Conservation (phyloP, 2,113 vertebrate genomes). For the Platysternon megacephalum region DNA sequence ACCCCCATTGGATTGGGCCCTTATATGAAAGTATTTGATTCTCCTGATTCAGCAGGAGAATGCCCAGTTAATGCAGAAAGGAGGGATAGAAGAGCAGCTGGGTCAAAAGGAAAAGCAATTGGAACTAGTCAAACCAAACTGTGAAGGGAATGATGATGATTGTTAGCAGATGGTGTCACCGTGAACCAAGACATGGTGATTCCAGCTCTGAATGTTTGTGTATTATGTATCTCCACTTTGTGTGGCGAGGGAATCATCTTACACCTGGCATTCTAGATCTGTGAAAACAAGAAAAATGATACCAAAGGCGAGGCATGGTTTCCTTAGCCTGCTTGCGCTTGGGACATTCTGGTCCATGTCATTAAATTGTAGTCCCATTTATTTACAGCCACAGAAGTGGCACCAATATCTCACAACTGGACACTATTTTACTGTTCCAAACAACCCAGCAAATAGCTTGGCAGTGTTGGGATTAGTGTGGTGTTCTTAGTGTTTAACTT, state of each 20-base stretch:
- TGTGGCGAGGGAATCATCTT: neutral
- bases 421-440: neutral
- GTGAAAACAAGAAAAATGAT: neutral
- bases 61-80: neutral
- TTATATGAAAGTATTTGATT: neutral
- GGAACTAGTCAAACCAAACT: neutral
- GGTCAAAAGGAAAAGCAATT: neutral
- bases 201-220: neutral
- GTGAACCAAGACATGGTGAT: neutral
- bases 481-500: rapidly evolving
- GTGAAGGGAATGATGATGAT: neutral
- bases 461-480: neutral
- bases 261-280: neutral
- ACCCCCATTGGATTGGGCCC: rapidly evolving
- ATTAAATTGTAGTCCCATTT: neutral
- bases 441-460: neutral
- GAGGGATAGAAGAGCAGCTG: neutral
- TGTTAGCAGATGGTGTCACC: rapidly evolving
- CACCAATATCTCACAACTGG: rapidly evolving
- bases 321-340: neutral
- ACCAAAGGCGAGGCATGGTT: neutral
- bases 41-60: neutral
- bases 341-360: neutral
- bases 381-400: neutral
- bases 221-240: neutral